Base-by-base conservation (phyloP, 2,888 invertebrate species). In the Thecophora atra region DNA sequence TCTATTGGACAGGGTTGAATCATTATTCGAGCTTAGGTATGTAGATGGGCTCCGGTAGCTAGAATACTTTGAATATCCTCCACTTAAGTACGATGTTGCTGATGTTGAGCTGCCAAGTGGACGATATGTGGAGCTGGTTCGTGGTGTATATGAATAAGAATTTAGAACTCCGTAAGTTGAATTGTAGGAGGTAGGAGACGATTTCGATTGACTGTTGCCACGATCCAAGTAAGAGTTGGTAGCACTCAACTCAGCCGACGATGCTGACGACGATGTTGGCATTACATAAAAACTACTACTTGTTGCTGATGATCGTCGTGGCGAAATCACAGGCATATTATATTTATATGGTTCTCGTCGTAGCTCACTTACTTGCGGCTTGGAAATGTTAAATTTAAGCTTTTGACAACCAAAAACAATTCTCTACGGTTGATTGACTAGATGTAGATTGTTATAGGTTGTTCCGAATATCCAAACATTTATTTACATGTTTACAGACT, bases 251-350 rank as follows among this genome's bases (percentile, higher is more conserved):
- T 76, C 76, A n/a, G 63, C 65, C 24, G 73, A 72, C 15, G 74
- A 21, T 58, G 72, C 68, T 17, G 75, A 47, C 17, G 72, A 68
- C 76, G 83, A 79, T 75, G 83, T 80, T 76, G 86, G 81, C 78
- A 86, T 83, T 81, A 85, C 82, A 82, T 85, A 87, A 70, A 84
- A 81, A 81, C 83, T 85, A 81, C 85, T 83, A 82, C 85, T 83
- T 80, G 85, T 83, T 78, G 83, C 80, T 80, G 86, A 84, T 78
- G 84, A 84, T 82, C 86, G 81, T 81, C 86, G 82, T 77, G 86
- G 83, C 82, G 87, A 86, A 82, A 86, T 85, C 81, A 87, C 86
- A 84, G 87, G 87, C 87, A 87, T 87, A 86, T 86, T 87, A 78
- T 63, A 51, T n/a, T 52, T 52, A 37, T 68, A 37, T 26, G 24